Percentiles rank a stretch among this genome's conserved stretches.
Evolutionary conservation across 2,797 vertebrate genomes (phyloP).

Genomic region (Brachymystax lenok): DNA sequence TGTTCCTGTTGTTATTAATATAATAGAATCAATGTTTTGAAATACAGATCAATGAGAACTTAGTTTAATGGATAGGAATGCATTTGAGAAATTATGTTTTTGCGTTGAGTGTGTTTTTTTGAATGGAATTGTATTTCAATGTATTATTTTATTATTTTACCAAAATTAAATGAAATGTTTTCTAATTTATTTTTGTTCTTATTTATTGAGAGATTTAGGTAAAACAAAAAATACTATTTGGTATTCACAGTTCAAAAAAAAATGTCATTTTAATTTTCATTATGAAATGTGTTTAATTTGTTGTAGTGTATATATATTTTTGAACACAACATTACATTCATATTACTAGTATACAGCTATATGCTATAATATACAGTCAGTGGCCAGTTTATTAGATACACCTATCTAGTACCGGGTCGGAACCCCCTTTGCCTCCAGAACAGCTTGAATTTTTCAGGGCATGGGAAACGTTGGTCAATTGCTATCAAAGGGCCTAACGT

Average conservation of each 20-base stretch:
- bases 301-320: not conserved
- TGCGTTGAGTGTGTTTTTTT: not conserved
- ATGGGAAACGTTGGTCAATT: no score
- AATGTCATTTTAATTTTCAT: not conserved
- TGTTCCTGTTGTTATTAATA: not conserved
- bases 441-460: no score
- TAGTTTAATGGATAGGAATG: not conserved
- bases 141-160: not conserved
- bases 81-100: not conserved
- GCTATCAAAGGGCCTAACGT: no score
- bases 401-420: no score
- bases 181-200: not conserved
- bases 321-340: not conserved
- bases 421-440: no score
- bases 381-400: no score
- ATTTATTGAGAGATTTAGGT: not conserved
- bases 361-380: no score
- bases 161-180: not conserved
- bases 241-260: not conserved
- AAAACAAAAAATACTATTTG: not conserved
- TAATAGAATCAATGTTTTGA: not conserved
- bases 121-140: not conserved
- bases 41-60: not conserved
- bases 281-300: not conserved
- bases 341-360: conserved; percentile 32